These are phyloP conservation scores for Diarsia dahlii DNA, from an alignment of 2,888 invertebrate genomes.

Conservation along the genomic window DNA sequence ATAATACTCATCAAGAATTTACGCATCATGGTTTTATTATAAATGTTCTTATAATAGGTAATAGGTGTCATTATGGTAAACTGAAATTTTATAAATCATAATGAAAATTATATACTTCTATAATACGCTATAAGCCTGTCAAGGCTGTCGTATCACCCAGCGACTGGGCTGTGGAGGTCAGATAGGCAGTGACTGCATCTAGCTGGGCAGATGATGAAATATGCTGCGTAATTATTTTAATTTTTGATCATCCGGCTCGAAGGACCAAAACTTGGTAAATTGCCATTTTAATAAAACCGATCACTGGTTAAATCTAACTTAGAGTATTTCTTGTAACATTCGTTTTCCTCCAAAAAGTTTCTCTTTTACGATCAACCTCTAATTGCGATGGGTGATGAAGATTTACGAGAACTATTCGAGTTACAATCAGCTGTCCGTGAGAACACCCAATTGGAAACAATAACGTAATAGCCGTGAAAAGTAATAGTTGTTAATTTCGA, in stretches of 20 bases:
- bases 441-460: conserved; percentile 48
- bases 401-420: conserved; percentile 37
- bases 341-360: conserved; percentile 29
- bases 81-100: not conserved
- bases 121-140: not conserved
- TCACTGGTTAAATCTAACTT: not conserved
- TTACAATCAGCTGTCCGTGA: conserved; percentile 42
- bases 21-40: not conserved
- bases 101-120: not conserved
- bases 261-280: not conserved
- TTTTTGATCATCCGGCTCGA: not conserved
- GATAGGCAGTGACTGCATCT: not conserved
- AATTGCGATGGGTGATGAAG: conserved; percentile 46
- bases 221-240: not conserved
- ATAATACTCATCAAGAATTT: not conserved
- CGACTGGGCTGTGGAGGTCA: not conserved
- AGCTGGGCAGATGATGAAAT: not conserved
- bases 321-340: not conserved
- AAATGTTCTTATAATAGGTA: not conserved
- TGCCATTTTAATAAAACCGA: not conserved
- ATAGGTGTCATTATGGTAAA: not conserved
- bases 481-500: conserved; percentile 36
- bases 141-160: not conserved
- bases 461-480: conserved; percentile 48
- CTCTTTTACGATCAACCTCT: conserved; percentile 51